These are phyloP conservation scores for Thymelicus lineola DNA, from an alignment of 2,888 invertebrate genomes.

Conservation along the genomic window DNA sequence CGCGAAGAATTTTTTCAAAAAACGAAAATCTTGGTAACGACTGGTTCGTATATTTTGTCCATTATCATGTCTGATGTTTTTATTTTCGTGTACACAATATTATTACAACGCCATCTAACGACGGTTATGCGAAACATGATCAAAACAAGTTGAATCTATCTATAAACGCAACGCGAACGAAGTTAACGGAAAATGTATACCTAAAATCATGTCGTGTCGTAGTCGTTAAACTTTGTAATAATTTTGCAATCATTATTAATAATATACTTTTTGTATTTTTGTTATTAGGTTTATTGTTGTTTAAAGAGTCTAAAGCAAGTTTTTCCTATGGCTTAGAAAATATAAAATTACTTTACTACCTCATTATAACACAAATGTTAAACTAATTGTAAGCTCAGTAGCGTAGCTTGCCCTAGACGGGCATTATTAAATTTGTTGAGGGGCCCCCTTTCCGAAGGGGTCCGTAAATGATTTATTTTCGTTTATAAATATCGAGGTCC, in stretches of 20 bases:
- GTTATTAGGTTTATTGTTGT: neutral
- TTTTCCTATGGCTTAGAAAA: too few relatives aligned
- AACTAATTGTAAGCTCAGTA: too few relatives aligned
- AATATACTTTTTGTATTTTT: neutral
- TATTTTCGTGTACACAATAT: neutral
- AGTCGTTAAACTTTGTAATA: neutral
- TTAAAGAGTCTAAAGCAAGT: too few relatives aligned
- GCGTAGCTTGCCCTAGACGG: too few relatives aligned
- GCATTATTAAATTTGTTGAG: too few relatives aligned
- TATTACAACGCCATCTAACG: conserved; percentile 33
- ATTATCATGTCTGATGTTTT: neutral
- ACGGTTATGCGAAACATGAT: neutral
- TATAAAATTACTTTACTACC: too few relatives aligned
- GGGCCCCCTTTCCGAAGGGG: too few relatives aligned
- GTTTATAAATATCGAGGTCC: too few relatives aligned
- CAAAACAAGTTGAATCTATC: neutral
- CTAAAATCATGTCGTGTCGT: neutral
- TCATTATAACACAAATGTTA: too few relatives aligned
- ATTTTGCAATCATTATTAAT: too few relatives aligned
- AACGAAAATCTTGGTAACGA: conserved; percentile 33
- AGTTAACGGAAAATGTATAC: neutral
- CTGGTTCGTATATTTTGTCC: conserved; percentile 16
- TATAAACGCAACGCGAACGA: neutral
- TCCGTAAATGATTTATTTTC: too few relatives aligned
- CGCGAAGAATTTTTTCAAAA: conserved; percentile 60